phyloP scores from a whole-genome alignment of 1,140 invertebrate species.

The Meloidogyne exigua region DNA sequence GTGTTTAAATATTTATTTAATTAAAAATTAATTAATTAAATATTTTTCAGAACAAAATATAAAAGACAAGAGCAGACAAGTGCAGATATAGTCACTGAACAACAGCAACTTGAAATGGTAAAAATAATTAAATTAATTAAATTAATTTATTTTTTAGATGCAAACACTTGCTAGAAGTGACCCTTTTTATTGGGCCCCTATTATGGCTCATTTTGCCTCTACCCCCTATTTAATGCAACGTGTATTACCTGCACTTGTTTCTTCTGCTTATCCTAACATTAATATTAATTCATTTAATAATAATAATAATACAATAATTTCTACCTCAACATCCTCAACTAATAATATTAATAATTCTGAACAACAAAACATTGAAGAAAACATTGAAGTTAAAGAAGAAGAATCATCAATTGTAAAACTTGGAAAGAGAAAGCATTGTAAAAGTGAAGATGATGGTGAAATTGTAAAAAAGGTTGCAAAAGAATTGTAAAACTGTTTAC shows the following conservation, averaged over 20 bases:
- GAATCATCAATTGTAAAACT: not conserved
- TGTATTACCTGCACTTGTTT: conserved; percentile 23
- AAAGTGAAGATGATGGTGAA: not conserved
- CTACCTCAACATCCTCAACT: not conserved
- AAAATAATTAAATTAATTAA: not conserved
- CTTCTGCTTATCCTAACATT: not conserved
- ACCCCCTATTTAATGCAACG: conserved; percentile 38
- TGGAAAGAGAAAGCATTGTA: not conserved
- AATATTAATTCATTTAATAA: not conserved
- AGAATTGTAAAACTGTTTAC: not conserved
- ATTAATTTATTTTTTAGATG: not conserved
- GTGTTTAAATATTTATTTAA: not conserved
- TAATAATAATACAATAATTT: not conserved
- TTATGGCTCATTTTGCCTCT: conserved; percentile 23
- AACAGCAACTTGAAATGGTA: conserved; percentile 91
- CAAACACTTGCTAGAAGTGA: conserved; percentile 82
- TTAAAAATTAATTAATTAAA: too few relatives aligned
- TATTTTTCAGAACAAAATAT: conserved; percentile 91
- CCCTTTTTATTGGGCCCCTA: conserved; percentile 72
- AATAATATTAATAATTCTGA: not conserved
- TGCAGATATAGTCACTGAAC: conserved; percentile 88
- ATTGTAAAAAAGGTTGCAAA: not conserved
- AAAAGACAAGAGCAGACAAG: conserved; percentile 96
- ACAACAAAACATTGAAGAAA: not conserved
- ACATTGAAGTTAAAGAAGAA: not conserved